Conservation (phyloP, 2,113 vertebrate genomes). For the Pyrgilauda ruficollis region DNA sequence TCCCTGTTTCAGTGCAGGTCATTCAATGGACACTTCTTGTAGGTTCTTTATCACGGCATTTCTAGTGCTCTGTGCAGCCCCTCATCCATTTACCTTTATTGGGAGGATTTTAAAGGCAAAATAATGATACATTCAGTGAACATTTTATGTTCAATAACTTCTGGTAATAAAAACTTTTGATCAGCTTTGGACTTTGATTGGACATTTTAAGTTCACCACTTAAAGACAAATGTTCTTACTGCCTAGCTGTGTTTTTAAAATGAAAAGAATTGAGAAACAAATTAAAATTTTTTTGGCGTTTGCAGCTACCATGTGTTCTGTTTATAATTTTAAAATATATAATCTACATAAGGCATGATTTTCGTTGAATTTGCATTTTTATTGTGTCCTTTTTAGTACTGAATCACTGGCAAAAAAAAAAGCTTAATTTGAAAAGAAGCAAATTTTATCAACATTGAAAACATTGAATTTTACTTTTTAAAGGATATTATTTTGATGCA, state of each 20-base stretch:
- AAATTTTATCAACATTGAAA: not conserved
- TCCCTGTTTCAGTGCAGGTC: not conserved
- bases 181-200: not conserved
- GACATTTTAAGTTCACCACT: not conserved
- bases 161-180: not conserved
- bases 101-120: not conserved
- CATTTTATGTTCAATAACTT: not conserved
- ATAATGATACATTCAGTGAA: not conserved
- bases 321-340: constrained; percentile 23
- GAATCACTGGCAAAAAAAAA: not conserved
- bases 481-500: not conserved
- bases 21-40: not conserved
- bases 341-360: constrained; percentile 7
- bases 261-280: constrained; percentile 28
- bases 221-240: not conserved
- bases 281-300: not conserved
- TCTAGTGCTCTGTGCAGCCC: not conserved
- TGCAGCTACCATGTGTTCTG: not conserved
- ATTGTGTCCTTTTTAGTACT: not conserved
- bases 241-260: not conserved
- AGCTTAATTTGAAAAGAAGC: not conserved
- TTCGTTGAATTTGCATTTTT: constrained; percentile 41
- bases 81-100: not conserved
- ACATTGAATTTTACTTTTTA: not conserved
- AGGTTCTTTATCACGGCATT: fast-evolving